Base-by-base conservation (phyloP, 2,113 vertebrate genomes). In the Tragulus kanchil region DNA sequence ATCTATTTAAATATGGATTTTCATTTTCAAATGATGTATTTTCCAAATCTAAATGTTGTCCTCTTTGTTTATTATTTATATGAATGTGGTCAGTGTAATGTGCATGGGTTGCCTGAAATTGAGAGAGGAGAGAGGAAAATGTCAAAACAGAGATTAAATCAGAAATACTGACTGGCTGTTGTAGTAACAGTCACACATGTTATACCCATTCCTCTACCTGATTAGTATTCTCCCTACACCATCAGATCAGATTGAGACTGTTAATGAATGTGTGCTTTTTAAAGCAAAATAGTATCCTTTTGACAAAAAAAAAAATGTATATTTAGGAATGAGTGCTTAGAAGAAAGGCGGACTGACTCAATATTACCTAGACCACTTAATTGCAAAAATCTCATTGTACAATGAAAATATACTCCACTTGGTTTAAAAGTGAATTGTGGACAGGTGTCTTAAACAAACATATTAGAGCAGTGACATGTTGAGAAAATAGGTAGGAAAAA, bases 341-440 rank as follows among this genome's bases (percentile, higher is more conserved):
- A 73, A 82, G n/a, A 17, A 48, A 69, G 14, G 45, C 6, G 0
- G 19, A 58, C n/a, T 82, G 52, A 77, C 13, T 94, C 2, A 31
- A 2, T 89, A 28, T 89, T 90, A 42, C 5, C 78, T 7, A 65
- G 59, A 26, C 19, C 82, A 36, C 28, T 54, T 86, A 65, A 26
- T 88, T 93, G n/a, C 7, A 86, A 48, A 48, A 71, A 45, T 61
- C 61, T 64, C 36, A 85, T 56, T 67, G 92, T 67, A 14, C 3
- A 62, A 61, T 95, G 92, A 93, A 71, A 88, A 62, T 82, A 42
- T 36, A 48, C 25, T 45, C 54, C 1, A 8, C n/a, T 3, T 85
- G 8, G 67, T 84, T 88, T 79, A 85, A 89, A 96, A 85, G 28
- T 73, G 48, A 95, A 86, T 62, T 77, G 4, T 69, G 69, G 90